phyloP scores from a whole-genome alignment of 2,888 invertebrate species.

The Polydrusus cervinus region DNA sequence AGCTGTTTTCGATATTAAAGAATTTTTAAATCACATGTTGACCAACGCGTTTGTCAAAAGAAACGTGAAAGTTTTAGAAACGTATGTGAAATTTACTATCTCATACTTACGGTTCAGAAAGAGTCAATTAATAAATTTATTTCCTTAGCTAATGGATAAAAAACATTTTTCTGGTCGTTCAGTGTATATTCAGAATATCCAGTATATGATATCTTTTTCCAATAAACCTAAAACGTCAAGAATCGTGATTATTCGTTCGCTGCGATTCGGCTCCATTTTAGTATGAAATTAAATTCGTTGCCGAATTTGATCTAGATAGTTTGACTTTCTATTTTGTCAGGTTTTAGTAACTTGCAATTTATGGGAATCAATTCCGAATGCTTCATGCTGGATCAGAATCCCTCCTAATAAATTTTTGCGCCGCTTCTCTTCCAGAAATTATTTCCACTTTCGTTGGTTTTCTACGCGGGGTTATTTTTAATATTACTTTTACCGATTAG shows the following conservation, averaged over 20 bases:
- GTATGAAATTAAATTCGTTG: slow-evolving; percentile 59
- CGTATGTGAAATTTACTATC: too few species aligned
- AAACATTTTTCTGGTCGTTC: too few species aligned
- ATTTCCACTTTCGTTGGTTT: slow-evolving; percentile 28
- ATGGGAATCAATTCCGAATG: slow-evolving; percentile 62
- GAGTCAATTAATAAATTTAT: too few species aligned
- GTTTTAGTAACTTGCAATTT: slow-evolving; percentile 66
- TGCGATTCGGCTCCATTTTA: slow-evolving; percentile 58
- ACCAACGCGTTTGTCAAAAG: too few species aligned
- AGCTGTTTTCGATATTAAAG: too few species aligned
- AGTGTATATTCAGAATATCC: too few species aligned
- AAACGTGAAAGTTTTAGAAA: too few species aligned
- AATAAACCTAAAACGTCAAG: slow-evolving; percentile 47
- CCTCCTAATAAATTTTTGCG: slow-evolving; percentile 19
- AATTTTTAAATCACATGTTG: too few species aligned
- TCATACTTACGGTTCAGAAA: too few species aligned
- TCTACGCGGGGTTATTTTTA: slow-evolving; percentile 4
- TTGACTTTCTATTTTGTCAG: slow-evolving; percentile 61
- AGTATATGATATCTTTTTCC: not conserved
- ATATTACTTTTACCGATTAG: slow-evolving; percentile 9
- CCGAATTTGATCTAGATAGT: slow-evolving; percentile 59
- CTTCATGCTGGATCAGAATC: slow-evolving; percentile 29
- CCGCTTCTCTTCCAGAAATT: slow-evolving; percentile 14
- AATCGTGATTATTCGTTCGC: slow-evolving; percentile 40
- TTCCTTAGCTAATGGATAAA: too few species aligned